Base-by-base conservation (phyloP, 2,797 vertebrate genomes). In the Phaenicophaeus curvirostris region DNA sequence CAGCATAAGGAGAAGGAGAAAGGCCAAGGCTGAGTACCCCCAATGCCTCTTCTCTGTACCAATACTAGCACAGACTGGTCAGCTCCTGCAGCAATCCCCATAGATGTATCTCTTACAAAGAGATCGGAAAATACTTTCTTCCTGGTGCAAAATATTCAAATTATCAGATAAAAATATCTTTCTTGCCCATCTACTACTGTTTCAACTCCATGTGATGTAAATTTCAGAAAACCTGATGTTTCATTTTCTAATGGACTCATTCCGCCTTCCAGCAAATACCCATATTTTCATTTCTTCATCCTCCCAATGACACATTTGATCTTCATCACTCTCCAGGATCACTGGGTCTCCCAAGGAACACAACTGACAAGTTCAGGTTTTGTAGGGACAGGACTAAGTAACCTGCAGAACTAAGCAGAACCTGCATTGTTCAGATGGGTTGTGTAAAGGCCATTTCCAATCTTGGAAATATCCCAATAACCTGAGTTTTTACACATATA, bases 1-100 rank as follows among this genome's bases (percentile, higher is more conserved):
- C 37, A 42, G 6, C 0, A 20, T 2, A 15, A 85, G 23, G 21
- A 69, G 39, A 2, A 7, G n/a, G n/a, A n/a, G n/a, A n/a, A n/a
- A 46, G 35, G 31, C 17, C 24, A 71, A 65, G 7, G 57, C 27
- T 21, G 37, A 85, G 59, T 28, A 37, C 18, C 25, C 25, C 4
- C n/a, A 1, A 3, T 6, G 51, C 35, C 48, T 50, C 28, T 23
- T 51, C 27, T 53, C 67, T 42, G 1, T 25, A 17, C 1, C 35
- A 53, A 71, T 11, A 35, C n/a, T 53, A 30, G 37, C 71, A 51
- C 11, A 12, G 53, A 25, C 55, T 6, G 30, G 9, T 19, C 75
- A 74, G 54, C n/a, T 58, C 21, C 68, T 46, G 61, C 35, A 57
- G 17, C 15, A 55, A 88, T 9, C 44, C 66, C 39, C 17, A 61